These are phyloP conservation scores for Mus minutoides DNA, from an alignment of 2,797 vertebrate species.

Conservation along the genomic window DNA sequence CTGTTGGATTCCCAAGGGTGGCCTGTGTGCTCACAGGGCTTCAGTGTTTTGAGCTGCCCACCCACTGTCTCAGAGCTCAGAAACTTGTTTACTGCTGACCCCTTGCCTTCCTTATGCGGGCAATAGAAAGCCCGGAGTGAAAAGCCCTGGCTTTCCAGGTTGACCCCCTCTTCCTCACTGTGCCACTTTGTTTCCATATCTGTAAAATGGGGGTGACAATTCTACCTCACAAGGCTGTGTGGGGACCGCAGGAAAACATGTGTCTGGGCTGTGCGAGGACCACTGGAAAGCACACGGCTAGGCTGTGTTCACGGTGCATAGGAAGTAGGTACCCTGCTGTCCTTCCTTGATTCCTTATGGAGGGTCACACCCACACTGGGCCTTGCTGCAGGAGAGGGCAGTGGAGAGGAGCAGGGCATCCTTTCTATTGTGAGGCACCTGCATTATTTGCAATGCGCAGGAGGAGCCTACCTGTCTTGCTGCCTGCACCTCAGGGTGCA, in stretches of 20 bases:
- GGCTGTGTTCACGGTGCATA: neutral
- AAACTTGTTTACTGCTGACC: neutral
- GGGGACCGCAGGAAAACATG: neutral
- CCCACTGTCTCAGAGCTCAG: neutral
- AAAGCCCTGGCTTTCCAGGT: neutral
- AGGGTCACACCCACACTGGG: neutral
- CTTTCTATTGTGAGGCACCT: neutral
- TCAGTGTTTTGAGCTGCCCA: neutral
- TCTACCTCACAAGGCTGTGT: conserved; percentile 41
- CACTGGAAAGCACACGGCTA: neutral
- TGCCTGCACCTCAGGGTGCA: neutral
- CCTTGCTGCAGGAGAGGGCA: neutral
- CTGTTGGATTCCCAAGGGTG: neutral
- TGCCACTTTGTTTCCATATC: conserved; percentile 26
- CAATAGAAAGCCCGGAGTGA: neutral
- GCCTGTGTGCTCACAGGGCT: neutral
- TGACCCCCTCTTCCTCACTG: neutral
- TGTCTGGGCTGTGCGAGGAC: neutral
- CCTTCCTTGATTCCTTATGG: neutral
- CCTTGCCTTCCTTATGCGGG: neutral
- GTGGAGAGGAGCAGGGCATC: neutral
- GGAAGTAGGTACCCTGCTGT: neutral
- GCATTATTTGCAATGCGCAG: neutral
- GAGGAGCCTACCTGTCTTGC: neutral
- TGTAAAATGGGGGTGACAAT: conserved; percentile 45